These are phyloP conservation scores for Rhopalosiphum padi DNA, from an alignment of 1,140 invertebrate genomes.

Conservation along the genomic window DNA sequence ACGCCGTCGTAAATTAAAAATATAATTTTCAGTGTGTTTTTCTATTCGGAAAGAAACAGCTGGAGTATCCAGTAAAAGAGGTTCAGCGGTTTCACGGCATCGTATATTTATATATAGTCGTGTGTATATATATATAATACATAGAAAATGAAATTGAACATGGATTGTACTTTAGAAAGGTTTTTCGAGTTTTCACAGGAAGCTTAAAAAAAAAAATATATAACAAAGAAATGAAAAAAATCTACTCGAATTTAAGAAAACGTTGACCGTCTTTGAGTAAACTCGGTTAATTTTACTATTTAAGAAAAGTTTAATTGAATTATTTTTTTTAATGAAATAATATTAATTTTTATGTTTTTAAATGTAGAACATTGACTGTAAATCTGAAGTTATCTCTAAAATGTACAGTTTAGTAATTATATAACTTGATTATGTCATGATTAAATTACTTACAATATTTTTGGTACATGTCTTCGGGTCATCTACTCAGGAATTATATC, in stretches of 20 bases:
- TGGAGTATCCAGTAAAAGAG: background rate
- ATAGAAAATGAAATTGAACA: background rate
- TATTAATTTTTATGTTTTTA: no score
- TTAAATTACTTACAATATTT: no score
- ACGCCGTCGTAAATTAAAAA: slow-evolving; percentile 4
- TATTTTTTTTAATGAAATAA: background rate
- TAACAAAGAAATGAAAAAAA: background rate
- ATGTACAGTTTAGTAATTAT: no score
- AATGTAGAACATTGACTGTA: no score
- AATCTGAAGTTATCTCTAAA: background rate
- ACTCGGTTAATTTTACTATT: background rate
- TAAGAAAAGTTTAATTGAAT: background rate
- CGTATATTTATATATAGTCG: no score
- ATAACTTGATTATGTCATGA: no score
- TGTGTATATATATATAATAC: background rate
- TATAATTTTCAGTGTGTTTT: background rate
- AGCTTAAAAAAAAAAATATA: background rate
- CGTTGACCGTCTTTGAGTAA: background rate
- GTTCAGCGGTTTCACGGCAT: background rate
- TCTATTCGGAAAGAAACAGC: background rate
- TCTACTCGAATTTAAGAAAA: background rate
- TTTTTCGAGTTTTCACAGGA: background rate
- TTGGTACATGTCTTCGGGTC: no score
- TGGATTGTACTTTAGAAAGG: background rate
- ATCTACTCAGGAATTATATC: no score